Evolutionary conservation across 1,140 invertebrate genomes (phyloP), one percentile per base, ranked within the genome.

Genomic region (Sitobion miscanthi): DNA sequence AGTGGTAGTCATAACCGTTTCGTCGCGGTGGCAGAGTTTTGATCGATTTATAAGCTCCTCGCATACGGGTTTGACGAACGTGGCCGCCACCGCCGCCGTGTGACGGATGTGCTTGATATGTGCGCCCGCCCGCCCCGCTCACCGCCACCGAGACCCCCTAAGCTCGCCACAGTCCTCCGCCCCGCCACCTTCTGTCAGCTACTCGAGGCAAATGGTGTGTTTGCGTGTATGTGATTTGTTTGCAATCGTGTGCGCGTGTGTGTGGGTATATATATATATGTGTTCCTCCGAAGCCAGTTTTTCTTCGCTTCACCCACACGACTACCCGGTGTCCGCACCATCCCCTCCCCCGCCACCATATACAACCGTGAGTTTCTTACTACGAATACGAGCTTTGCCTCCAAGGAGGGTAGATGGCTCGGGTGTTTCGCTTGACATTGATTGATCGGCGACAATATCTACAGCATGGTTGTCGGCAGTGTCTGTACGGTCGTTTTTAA

Each of bases 381-480:
- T 42, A 6, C 23, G 85, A 83, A 83, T 57, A 38, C 47, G 57
- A 20, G 52, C 62, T n/a, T 69, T 21, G 52, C 88, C 3, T 21
- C 35, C 30, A 20, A 52, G 89, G 25, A 62, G 17, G 54, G 90
- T 91, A n/a, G 57, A 62, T 47, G 38, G 83, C 77, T 85, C 77
- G 91, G 91, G 82, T 86, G 49, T 93, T 85, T 93, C 35, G 11
- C 45, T 49, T 42, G 91, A 93, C 91, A 38, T 83, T 93, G 91
- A 93, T 93, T 93, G 91, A 93, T 93, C 91, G 82, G 91, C 77
- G 49, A 93, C 91, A 86, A 86, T 86, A 85, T 93, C 49, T 47
- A 93, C 35, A 38, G 38, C n/a, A 30, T 9, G 47, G 77, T 54
- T 77, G 69, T 52, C 45, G 69, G 45, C n/a, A 52, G 91, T 38